These are phyloP conservation scores for Leucosticte australis DNA, from an alignment of 2,113 vertebrate species.

Conservation along the genomic window DNA sequence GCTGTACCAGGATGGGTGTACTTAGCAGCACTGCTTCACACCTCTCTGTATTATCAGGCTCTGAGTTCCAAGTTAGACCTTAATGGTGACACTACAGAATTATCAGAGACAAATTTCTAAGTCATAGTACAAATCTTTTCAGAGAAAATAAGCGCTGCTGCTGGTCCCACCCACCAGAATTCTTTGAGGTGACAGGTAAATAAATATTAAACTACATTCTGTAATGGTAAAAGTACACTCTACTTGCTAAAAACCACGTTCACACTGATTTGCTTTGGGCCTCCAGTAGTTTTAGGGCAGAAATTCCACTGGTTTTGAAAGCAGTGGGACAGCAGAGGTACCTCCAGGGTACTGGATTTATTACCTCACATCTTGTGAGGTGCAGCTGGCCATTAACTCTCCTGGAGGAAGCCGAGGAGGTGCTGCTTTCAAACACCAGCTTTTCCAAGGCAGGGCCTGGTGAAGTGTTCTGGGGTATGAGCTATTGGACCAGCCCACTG, in stretches of 20 bases:
- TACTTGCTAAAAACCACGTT: not conserved
- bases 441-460: not conserved
- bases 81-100: not conserved
- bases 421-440: not conserved
- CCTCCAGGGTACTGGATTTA: not conserved
- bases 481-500: rapidly evolving
- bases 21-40: not conserved
- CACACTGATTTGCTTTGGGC: not conserved
- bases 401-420: not conserved
- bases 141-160: not conserved
- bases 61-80: not conserved
- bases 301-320: not conserved
- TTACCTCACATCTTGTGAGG: not conserved
- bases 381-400: not conserved
- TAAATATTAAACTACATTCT: not conserved
- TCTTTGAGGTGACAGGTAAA: not conserved
- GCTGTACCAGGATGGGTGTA: not conserved
- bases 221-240: not conserved
- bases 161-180: rapidly evolving
- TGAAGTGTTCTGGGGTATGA: not conserved
- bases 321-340: not conserved
- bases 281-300: not conserved
- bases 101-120: not conserved
- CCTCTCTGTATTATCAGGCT: not conserved
- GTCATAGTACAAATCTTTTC: not conserved